Conservation (phyloP, 92 coral and sea anemone species). For the Virgularia gustaviana region DNA sequence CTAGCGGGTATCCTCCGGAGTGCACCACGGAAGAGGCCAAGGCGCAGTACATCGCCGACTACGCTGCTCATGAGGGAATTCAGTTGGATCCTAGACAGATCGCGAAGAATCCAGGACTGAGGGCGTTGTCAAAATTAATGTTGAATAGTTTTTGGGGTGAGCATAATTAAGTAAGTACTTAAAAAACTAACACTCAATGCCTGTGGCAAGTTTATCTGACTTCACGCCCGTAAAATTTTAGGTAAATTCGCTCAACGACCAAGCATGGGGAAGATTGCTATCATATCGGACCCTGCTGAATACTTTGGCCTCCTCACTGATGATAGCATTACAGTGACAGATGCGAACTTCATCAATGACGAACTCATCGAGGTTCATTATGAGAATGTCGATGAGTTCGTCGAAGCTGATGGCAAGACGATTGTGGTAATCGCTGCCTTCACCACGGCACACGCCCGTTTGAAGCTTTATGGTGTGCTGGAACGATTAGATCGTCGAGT, state of each 20-base stretch:
- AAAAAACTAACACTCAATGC: background rate
- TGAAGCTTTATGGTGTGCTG: conserved; percentile 12
- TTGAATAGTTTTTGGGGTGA: conserved; percentile 38
- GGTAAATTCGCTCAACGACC: background rate
- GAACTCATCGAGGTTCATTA: conserved; percentile 14
- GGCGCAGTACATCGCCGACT: background rate
- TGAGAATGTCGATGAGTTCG: background rate
- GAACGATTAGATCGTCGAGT: background rate
- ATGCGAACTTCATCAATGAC: background rate
- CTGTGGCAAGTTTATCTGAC: background rate
- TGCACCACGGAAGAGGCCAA: background rate
- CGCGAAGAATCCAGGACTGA: conserved; percentile 2
- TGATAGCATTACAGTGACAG: background rate
- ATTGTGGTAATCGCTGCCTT: too few species aligned
- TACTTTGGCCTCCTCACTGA: background rate
- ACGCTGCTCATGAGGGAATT: conserved; percentile 4
- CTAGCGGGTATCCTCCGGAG: conserved; percentile 6
- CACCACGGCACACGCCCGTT: conserved; percentile 11
- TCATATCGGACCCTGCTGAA: background rate
- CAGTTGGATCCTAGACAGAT: background rate
- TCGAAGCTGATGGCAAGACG: background rate
- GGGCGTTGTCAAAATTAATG: conserved; percentile 40
- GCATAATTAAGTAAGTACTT: background rate
- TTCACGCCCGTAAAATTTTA: background rate
- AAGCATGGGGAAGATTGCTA: too few species aligned